Evolutionary conservation across 2,888 invertebrate species (phyloP), one percentile per base, ranked within the genome.

Genomic region (Tridacna gigas): DNA sequence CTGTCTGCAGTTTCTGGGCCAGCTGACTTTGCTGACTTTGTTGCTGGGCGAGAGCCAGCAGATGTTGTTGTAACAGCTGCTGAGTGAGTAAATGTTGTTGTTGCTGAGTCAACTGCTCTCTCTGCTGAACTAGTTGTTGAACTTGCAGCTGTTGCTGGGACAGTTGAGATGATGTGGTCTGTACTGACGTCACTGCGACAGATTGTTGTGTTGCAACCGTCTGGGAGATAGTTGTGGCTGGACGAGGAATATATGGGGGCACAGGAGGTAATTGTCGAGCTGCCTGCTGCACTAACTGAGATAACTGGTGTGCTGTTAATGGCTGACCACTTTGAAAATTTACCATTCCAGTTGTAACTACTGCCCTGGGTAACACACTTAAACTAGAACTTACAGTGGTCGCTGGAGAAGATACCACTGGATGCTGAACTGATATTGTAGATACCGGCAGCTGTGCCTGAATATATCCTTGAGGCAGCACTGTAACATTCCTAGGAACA

Each of bases 291-390:
- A 86, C 80, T 56, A 83, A 76, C 22, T 78, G 80, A 7, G 86
- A 80, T 20, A 85, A 74, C 71, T 88, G 85, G 45, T 85, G 83
- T 4, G 85, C 80, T 73, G 85, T 83, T 48, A 84, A 51, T 45
- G 77, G 80, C 66, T 82, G 84, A 15, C 78, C 66, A 28, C 79
- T 80, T 51, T 79, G 74, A 22, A 80, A 67, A 47, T 65, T 79
- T 11, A 82, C 74, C 51, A 71, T 67, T 25, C 82, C 82, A 51
- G 80, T 60, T 25, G 71, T 25, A 51, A 13, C 13, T 60, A 47
- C 73, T 48, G 77, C 63, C 65, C 71, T 71, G 9, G 47, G 25
- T 13, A 71, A 75, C 15, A 77, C 77, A 20, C 67, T 71, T 63
- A 74, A 63, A 77, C 78, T 82, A 25, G 74, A 75, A 67, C 71